Base-by-base conservation (phyloP, 1,140 invertebrate species). In the Dreissena rostriformis region DNA sequence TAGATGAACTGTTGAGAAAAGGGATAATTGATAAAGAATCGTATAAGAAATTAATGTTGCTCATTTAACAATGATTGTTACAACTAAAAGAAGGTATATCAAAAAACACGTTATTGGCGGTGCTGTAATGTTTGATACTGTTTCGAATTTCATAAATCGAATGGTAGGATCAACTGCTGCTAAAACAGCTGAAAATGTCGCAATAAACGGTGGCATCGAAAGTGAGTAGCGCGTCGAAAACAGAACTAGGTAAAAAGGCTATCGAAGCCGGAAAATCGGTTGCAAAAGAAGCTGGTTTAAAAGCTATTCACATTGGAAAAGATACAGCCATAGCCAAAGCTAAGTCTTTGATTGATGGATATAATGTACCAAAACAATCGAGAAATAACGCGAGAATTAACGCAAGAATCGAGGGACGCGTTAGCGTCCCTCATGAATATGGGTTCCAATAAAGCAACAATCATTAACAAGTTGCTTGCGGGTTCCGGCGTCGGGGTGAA, bases 101-200 rank as follows among this genome's bases (percentile, higher is more conserved):
- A 14, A 57, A 57, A 19, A 24, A n/a, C 57, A 61, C 22, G 57
- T 61, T 61, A 61, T 61, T 68, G 67, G 67, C 17, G 67, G 67
- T 28, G 19, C 67, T 28, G 67, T 5, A 28, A 26, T 68, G 19
- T 28, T 68, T 39, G 67, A 68, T 39, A 22, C 24, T 39, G 29
- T 68, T 15, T 19, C 67, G 19, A 68, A 26, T 39, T 22, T 68
- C 15, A 5, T 68, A 17, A 22, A 19, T 1, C 19, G 67, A 68
- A 19, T 68, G 29, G 19, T 68, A 6, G 17, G 19, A 28, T 28
- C 24, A 17, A 68, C 24, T 17, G 67, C 67, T 4, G 67, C 67
- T 5, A 68, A 68, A 68, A 17, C 67, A 6, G 17, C 26, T 28
- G 24, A 1, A 68, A 26, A 68, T 68, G 67, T 68, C 29, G 26